A percentile compares a stretch with the other conserved stretches of the same genome.
Conservation (phyloP, 2,888 invertebrate genomes). For the Stenichneumon culpator region DNA sequence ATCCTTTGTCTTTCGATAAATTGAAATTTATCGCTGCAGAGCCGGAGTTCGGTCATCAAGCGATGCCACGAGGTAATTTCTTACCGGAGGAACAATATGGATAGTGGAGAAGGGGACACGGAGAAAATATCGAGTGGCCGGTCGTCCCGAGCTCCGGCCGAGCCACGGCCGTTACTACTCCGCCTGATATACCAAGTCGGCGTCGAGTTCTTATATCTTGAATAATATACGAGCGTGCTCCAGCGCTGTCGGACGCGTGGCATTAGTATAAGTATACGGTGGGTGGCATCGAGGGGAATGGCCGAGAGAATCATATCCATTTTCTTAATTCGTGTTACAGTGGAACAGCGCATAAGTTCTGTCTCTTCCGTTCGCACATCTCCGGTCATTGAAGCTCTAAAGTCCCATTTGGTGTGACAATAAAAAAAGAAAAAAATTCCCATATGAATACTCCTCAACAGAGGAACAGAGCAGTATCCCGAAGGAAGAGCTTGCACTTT, state of each 20-base stretch:
- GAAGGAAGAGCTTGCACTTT: background rate
- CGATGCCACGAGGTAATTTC: constrained; percentile 2
- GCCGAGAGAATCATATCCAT: background rate
- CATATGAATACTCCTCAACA: background rate
- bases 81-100: background rate
- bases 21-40: constrained; percentile 21
- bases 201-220: background rate
- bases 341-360: background rate
- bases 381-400: constrained; percentile 13
- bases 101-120: background rate
- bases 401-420: background rate
- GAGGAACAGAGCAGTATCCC: background rate
- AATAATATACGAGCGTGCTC: constrained; percentile 23
- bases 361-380: background rate
- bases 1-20: constrained; percentile 8
- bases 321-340: constrained; percentile 9
- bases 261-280: constrained; percentile 4
- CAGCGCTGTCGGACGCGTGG: constrained; percentile 1
- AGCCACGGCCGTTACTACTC: background rate
- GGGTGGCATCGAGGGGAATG: background rate
- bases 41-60: constrained; percentile 5
- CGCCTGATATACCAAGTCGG: constrained; percentile 1
- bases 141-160: background rate
- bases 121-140: constrained; percentile 23
- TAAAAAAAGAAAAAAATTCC: background rate